These are phyloP conservation scores for Myotis daubentonii DNA, from an alignment of 2,797 vertebrate genomes.

Conservation along the genomic window DNA sequence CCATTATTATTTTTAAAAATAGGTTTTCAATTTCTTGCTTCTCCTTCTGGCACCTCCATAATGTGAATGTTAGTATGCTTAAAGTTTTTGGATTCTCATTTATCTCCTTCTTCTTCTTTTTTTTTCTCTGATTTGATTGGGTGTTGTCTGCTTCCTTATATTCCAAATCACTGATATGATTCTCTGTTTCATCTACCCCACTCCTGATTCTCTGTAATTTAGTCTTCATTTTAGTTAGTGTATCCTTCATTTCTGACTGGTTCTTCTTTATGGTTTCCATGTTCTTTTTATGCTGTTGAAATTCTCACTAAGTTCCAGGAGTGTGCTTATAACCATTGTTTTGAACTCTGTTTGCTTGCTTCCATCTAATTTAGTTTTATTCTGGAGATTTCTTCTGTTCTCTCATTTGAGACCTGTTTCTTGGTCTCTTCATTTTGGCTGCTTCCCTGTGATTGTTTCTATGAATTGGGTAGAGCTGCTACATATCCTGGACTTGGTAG, in stretches of 20 bases:
- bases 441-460: background rate
- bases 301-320: too few relatives aligned
- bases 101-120: background rate
- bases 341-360: background rate
- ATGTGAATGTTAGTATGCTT: background rate
- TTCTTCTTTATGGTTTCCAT: too few relatives aligned
- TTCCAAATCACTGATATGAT: background rate
- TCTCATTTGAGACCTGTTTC: background rate
- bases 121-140: background rate
- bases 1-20: background rate
- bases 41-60: background rate
- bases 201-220: background rate
- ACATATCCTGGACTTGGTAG: background rate
- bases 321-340: background rate
- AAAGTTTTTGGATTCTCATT: background rate
- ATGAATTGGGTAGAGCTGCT: background rate
- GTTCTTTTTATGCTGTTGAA: too few relatives aligned
- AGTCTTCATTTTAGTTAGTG: background rate
- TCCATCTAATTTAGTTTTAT: background rate
- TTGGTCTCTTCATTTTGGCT: background rate
- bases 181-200: background rate
- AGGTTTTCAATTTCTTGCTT: background rate
- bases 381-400: background rate
- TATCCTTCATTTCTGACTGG: too few relatives aligned
- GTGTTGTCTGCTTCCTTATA: too few relatives aligned